Evolutionary conservation across 2,888 invertebrate genomes (phyloP).

Genomic region (Diplazon laetatorius): DNA sequence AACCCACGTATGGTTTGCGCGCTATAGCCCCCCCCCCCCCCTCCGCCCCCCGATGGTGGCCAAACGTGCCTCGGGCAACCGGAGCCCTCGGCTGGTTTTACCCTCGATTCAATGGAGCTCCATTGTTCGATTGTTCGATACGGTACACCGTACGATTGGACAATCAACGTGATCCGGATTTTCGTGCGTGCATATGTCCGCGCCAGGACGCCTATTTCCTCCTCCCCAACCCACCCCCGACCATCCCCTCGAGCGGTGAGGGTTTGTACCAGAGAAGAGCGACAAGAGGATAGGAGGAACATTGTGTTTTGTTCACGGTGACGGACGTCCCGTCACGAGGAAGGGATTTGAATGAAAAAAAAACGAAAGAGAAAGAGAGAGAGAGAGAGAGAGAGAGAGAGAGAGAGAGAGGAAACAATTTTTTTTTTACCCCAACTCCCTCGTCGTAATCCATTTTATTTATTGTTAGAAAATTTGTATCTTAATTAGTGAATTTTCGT

Average conservation of each 20-base stretch:
- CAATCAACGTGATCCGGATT: constrained; percentile 64
- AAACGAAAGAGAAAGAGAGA: not conserved
- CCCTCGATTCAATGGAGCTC: constrained; percentile 59
- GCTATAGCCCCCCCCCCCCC: too few relatives aligned
- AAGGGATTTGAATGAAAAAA: constrained; percentile 8
- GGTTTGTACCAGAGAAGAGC: constrained; percentile 8
- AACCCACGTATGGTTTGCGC: constrained; percentile 39
- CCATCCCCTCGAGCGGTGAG: not conserved
- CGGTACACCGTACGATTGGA: constrained; percentile 59
- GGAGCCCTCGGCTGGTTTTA: constrained; percentile 13
- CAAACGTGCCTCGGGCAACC: constrained; percentile 53
- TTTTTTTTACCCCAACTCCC: constrained; percentile 1
- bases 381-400: not conserved
- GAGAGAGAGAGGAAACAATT: not conserved
- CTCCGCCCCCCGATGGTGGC: too few relatives aligned
- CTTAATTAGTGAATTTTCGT: constrained; percentile 51
- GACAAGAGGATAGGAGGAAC: constrained; percentile 13
- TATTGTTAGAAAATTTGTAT: constrained; percentile 22
- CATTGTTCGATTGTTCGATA: constrained; percentile 60
- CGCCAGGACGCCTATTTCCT: not conserved
- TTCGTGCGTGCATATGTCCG: constrained; percentile 54
- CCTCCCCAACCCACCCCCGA: too few relatives aligned
- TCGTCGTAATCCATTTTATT: not conserved
- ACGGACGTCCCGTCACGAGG: not conserved
- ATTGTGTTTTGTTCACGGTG: constrained; percentile 15